These are phyloP conservation scores for Cryptops parisi DNA, from an alignment of 2,888 invertebrate genomes.

Conservation along the genomic window DNA sequence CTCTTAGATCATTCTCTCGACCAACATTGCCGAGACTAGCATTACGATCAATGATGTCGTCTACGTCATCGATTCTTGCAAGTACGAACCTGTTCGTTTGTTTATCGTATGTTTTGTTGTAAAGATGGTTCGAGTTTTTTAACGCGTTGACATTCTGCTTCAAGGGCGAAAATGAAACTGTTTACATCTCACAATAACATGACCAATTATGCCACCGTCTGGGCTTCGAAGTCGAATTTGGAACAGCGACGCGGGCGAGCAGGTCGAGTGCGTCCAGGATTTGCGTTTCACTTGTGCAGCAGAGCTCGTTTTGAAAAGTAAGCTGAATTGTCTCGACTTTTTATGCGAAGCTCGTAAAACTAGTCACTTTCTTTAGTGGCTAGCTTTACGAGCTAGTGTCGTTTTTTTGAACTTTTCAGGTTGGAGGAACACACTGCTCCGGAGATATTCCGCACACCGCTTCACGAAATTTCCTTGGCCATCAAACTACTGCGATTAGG, in stretches of 20 bases:
- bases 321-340: constrained; percentile 20
- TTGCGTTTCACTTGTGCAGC: constrained; percentile 81
- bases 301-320: constrained; percentile 32
- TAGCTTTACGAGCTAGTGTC: too few relatives aligned
- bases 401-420: constrained; percentile 23
- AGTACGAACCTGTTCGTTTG: constrained; percentile 35
- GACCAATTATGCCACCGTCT: constrained; percentile 92
- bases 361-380: too few relatives aligned
- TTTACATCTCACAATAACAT: constrained; percentile 98
- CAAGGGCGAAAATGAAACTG: constrained; percentile 78
- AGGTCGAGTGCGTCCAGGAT: constrained; percentile 85
- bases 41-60: constrained; percentile 98
- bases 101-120: too few relatives aligned
- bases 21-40: constrained; percentile 96
- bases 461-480: constrained; percentile 85
- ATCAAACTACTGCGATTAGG: constrained; percentile 82
- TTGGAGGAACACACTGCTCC: constrained; percentile 70
- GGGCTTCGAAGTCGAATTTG: constrained; percentile 80
- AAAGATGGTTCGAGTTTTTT: not conserved
- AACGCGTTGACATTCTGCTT: constrained; percentile 15
- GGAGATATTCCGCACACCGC: constrained; percentile 93
- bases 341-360: too few relatives aligned
- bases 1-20: constrained; percentile 74
- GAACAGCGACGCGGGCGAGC: constrained; percentile 92
- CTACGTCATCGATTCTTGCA: constrained; percentile 93